A percentile compares a stretch with the other conserved stretches of the same genome.
Conservation (phyloP, 2,888 invertebrate species). For the Clivina fossor region DNA sequence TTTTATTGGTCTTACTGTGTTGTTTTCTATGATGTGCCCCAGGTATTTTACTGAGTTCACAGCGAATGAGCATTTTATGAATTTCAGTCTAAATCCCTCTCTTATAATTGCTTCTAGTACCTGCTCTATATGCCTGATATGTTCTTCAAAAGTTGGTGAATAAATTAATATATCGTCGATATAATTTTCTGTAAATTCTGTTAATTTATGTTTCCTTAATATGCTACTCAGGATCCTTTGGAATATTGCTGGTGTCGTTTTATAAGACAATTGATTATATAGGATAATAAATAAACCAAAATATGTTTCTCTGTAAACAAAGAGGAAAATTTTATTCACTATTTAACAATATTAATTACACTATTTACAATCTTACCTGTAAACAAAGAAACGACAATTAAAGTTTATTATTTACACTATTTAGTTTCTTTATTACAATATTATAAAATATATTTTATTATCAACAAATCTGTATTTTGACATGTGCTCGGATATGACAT, state of each 20-base stretch:
- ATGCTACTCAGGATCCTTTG: slow-evolving; percentile 37
- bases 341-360: too few species aligned
- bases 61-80: slow-evolving; percentile 31
- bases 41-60: slow-evolving; percentile 28
- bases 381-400: too few species aligned
- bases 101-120: slow-evolving; percentile 35
- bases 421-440: too few species aligned
- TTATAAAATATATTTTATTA: too few species aligned
- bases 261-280: too few species aligned
- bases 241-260: slow-evolving; percentile 39
- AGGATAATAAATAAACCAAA: too few species aligned
- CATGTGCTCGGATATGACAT: too few species aligned
- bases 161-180: slow-evolving; percentile 40
- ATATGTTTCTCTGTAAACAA: too few species aligned
- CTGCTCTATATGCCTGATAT: slow-evolving; percentile 35
- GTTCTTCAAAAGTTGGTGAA: slow-evolving; percentile 37
- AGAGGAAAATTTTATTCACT: too few species aligned
- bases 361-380: too few species aligned
- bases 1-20: slow-evolving; percentile 29
- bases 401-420: too few species aligned
- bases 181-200: slow-evolving; percentile 36
- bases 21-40: slow-evolving; percentile 28
- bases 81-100: slow-evolving; percentile 33
- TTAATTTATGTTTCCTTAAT: slow-evolving; percentile 36
- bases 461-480: too few species aligned